These are phyloP conservation scores for Lutjanus argentimaculatus DNA, from an alignment of 2,797 vertebrate species.

Conservation along the genomic window DNA sequence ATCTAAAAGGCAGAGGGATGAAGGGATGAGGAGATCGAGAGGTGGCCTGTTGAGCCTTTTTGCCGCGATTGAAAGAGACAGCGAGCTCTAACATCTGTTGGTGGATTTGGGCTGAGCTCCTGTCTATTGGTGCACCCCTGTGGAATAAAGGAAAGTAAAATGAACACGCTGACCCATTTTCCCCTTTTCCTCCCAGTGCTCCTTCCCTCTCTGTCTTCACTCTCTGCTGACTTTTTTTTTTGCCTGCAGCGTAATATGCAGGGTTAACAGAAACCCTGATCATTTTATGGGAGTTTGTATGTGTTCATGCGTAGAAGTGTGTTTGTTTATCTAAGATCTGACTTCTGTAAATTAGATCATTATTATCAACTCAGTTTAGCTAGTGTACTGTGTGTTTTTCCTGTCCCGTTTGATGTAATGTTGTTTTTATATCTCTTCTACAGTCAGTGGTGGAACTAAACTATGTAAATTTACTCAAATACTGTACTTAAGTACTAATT, in stretches of 20 bases:
- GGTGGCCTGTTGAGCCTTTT: slow-evolving; percentile 67
- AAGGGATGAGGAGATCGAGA: slow-evolving; percentile 48
- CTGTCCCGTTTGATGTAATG: slow-evolving; percentile 1
- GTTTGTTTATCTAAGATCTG: slow-evolving; percentile 7
- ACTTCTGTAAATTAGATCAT: slow-evolving; percentile 12
- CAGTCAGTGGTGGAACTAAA: background rate
- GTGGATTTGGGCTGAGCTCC: slow-evolving; percentile 77
- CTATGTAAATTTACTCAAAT: background rate
- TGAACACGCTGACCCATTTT: slow-evolving; percentile 81
- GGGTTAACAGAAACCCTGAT: slow-evolving; percentile 33
- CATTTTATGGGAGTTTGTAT: background rate
- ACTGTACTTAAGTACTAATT: background rate
- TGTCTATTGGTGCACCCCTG: slow-evolving; percentile 66
- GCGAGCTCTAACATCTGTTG: slow-evolving; percentile 80
- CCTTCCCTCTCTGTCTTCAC: slow-evolving; percentile 27
- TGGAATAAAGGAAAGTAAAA: slow-evolving; percentile 75
- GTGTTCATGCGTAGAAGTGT: background rate
- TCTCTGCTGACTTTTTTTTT: background rate
- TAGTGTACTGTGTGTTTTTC: background rate
- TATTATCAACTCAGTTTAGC: slow-evolving; percentile 3
- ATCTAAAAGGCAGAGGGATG: slow-evolving; percentile 46
- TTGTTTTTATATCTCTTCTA: background rate
- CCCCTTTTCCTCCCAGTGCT: slow-evolving; percentile 40
- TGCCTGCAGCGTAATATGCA: slow-evolving; percentile 7
- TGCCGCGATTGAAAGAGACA: slow-evolving; percentile 76